phyloP scores from a whole-genome alignment of 2,888 invertebrate genomes.

The Netelia melanura region DNA sequence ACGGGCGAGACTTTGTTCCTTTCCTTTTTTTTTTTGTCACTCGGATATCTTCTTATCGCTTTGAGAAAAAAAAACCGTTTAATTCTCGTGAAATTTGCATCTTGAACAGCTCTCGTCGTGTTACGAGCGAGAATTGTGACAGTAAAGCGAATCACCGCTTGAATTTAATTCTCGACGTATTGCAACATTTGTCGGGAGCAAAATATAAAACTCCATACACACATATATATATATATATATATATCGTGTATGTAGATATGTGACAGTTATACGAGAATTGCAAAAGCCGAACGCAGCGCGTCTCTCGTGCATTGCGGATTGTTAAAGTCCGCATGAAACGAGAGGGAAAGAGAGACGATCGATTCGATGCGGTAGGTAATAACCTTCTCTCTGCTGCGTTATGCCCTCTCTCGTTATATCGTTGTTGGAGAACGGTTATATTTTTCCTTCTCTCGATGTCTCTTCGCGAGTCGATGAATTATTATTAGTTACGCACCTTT shows the following conservation, averaged over 20 bases:
- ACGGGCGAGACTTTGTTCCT: too few relatives aligned
- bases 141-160: constrained; percentile 34
- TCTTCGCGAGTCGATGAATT: constrained; percentile 36
- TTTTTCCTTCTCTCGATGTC: not conserved
- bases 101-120: not conserved
- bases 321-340: constrained; percentile 39
- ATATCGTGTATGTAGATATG: too few relatives aligned
- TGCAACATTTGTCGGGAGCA: constrained; percentile 33
- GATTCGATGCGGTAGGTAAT: constrained; percentile 68
- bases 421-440: not conserved
- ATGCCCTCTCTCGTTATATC: not conserved
- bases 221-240: too few relatives aligned
- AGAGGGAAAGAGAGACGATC: constrained; percentile 41
- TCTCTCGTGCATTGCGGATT: constrained; percentile 25
- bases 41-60: not conserved
- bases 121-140: constrained; percentile 38
- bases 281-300: constrained; percentile 5
- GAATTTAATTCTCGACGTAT: constrained; percentile 61
- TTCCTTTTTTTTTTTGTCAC: not conserved
- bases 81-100: not conserved
- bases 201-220: constrained; percentile 8
- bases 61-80: not conserved
- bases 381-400: constrained; percentile 26
- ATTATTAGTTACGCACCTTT: constrained; percentile 59
- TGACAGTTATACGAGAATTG: constrained; percentile 45